A percentile compares a stretch with the other conserved stretches of the same genome.
phyloP scores from a whole-genome alignment of 2,888 invertebrate species.

The Timema podura region DNA sequence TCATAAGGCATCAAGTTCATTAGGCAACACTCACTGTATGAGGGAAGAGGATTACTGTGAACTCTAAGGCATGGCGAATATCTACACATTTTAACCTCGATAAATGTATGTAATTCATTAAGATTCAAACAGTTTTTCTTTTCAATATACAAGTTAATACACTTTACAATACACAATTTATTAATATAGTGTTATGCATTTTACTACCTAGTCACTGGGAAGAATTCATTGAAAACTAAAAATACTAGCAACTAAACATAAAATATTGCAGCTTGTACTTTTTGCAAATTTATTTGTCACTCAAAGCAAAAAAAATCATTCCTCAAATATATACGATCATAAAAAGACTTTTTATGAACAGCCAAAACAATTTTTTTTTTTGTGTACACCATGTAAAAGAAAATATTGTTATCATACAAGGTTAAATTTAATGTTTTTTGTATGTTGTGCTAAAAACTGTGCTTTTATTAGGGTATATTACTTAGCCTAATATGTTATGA shows the following conservation, averaged over 20 bases:
- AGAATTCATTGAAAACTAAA: not conserved
- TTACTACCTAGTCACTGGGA: not conserved
- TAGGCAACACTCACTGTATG: constrained; percentile 8
- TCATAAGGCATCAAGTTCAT: constrained; percentile 11
- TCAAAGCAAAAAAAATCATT: constrained; percentile 1
- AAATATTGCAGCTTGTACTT: constrained; percentile 14
- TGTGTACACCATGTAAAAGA: too few relatives aligned
- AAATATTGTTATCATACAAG: too few relatives aligned
- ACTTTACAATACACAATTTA: constrained; percentile 7
- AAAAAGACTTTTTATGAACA: too few relatives aligned
- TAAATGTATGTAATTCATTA: not conserved
- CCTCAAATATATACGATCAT: not conserved
- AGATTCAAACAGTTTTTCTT: not conserved
- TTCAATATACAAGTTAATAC: constrained; percentile 10
- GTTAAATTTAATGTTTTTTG: too few relatives aligned
- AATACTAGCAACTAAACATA: not conserved
- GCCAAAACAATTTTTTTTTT: too few relatives aligned
- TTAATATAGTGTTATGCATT: not conserved
- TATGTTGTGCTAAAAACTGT: too few relatives aligned
- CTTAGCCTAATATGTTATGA: too few relatives aligned
- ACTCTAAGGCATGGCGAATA: constrained; percentile 9
- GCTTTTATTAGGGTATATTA: too few relatives aligned
- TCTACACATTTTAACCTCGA: not conserved
- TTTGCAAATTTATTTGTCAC: constrained; percentile 10
- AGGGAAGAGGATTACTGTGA: not conserved